phyloP scores from a whole-genome alignment of 2,113 vertebrate genomes.

The Zingel zingel region DNA sequence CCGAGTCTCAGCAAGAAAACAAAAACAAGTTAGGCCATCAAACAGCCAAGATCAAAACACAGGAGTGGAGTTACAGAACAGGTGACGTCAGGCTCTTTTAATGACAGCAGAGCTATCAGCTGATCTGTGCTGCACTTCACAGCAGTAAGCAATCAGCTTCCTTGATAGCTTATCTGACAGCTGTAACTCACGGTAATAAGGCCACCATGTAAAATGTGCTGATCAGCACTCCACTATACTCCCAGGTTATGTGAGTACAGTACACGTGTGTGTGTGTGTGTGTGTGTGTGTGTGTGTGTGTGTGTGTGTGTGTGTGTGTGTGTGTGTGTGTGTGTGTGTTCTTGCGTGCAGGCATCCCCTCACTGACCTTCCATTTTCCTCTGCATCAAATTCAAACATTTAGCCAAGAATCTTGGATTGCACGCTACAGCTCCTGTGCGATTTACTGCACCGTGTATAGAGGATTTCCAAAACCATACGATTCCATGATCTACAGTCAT shows the following conservation, averaged over 20 bases:
- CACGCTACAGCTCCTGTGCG: slow-evolving; percentile 54
- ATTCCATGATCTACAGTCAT: slow-evolving; percentile 65
- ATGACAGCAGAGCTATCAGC: slow-evolving; percentile 17
- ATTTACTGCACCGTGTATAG: slow-evolving; percentile 51
- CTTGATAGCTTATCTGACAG: slow-evolving; percentile 67
- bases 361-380: slow-evolving; percentile 47
- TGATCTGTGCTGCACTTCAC: slow-evolving; percentile 28
- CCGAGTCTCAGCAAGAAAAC: background rate
- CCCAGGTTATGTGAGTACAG: background rate
- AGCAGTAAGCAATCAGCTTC: slow-evolving; percentile 54
- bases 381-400: slow-evolving; percentile 52
- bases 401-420: slow-evolving; percentile 50
- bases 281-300: slow-evolving; percentile 11
- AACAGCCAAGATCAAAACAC: background rate
- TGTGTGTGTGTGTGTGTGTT: slow-evolving; percentile 12
- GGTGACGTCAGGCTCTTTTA: slow-evolving; percentile 25
- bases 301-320: background rate
- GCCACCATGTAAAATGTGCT: slow-evolving; percentile 63
- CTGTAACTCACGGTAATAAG: slow-evolving; percentile 61
- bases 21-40: slow-evolving; percentile 10
- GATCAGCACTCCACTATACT: background rate
- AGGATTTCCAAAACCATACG: slow-evolving; percentile 59
- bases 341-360: slow-evolving; percentile 27
- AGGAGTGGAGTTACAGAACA: background rate
- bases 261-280: background rate